These are phyloP conservation scores for Scolanthus callimorphus DNA, from an alignment of 92 coral and sea anemone genomes.

Conservation along the genomic window DNA sequence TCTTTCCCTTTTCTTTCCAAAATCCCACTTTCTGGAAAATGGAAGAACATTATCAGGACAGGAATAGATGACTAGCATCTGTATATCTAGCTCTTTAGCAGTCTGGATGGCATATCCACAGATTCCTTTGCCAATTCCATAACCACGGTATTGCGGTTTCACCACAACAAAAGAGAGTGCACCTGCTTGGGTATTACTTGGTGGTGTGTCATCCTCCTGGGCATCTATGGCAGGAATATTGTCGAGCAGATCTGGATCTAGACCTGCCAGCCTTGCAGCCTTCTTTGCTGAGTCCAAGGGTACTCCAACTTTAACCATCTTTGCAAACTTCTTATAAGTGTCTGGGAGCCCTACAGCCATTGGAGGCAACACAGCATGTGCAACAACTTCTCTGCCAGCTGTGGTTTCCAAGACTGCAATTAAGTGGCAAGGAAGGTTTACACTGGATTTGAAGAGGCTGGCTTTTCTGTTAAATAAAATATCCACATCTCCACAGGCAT, in stretches of 20 bases:
- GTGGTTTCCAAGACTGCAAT: slow-evolving; percentile 19
- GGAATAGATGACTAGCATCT: slow-evolving; percentile 17
- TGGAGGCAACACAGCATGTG: slow-evolving; percentile 32
- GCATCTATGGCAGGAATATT: neutral
- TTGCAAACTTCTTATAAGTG: slow-evolving; percentile 15
- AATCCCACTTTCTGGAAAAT: slow-evolving; percentile 48
- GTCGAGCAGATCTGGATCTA: slow-evolving; percentile 30
- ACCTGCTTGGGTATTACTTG: neutral
- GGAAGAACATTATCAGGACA: slow-evolving; percentile 28
- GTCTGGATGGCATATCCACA: slow-evolving; percentile 41
- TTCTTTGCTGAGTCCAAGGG: slow-evolving; percentile 38
- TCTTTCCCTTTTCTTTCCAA: slow-evolving; percentile 17
- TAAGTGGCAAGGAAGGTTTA: slow-evolving; percentile 53
- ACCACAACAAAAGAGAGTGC: slow-evolving; percentile 48
- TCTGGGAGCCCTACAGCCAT: neutral
- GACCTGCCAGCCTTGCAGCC: slow-evolving; percentile 38
- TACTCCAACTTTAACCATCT: slow-evolving; percentile 52
- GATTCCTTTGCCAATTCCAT: slow-evolving; percentile 58
- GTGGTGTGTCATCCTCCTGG: neutral
- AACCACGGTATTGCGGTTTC: slow-evolving; percentile 51
- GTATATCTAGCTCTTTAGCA: slow-evolving; percentile 26
- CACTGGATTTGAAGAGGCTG: slow-evolving; percentile 44
- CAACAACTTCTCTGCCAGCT: slow-evolving; percentile 22
- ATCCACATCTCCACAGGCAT: slow-evolving; percentile 33
- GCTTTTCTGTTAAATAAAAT: slow-evolving; percentile 35